These are phyloP conservation scores for Lasaia peninsularis DNA, from an alignment of 1,140 invertebrate species.

Conservation along the genomic window DNA sequence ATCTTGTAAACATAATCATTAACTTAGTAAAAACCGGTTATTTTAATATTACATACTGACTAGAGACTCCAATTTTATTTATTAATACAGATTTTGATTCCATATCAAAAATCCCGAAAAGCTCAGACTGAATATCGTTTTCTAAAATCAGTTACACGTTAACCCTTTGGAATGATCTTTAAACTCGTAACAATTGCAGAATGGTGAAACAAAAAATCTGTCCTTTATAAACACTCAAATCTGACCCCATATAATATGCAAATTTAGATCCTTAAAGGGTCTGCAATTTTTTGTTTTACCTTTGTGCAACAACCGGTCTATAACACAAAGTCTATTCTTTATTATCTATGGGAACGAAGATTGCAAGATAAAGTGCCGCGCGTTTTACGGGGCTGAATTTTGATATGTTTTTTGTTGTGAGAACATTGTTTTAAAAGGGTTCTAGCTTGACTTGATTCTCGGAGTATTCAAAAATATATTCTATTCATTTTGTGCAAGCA, in stretches of 20 bases:
- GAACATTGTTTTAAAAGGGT: slow-evolving; percentile 11
- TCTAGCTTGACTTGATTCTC: background rate
- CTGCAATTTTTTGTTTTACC: slow-evolving; percentile 33
- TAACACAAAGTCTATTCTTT: slow-evolving; percentile 13
- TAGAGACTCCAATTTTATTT: too few species aligned
- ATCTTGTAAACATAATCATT: too few species aligned
- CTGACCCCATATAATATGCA: slow-evolving; percentile 19
- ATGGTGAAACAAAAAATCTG: slow-evolving; percentile 15
- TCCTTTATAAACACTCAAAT: slow-evolving; percentile 18
- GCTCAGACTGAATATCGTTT: too few species aligned
- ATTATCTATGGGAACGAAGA: slow-evolving; percentile 33
- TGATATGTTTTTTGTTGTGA: slow-evolving; percentile 26
- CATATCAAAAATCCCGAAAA: too few species aligned
- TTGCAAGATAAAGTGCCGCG: slow-evolving; percentile 30
- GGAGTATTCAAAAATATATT: too few species aligned
- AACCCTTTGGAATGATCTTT: background rate
- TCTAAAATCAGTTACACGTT: too few species aligned
- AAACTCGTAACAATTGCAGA: slow-evolving; percentile 16
- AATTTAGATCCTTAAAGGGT: slow-evolving; percentile 16
- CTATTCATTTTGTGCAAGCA: too few species aligned
- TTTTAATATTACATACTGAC: too few species aligned
- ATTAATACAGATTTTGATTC: too few species aligned
- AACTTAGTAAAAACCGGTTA: too few species aligned
- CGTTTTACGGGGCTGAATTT: slow-evolving; percentile 23
- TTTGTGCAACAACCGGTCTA: slow-evolving; percentile 18